phyloP scores from a whole-genome alignment of 2,797 vertebrate genomes.

The Tolypeutes matacus region DNA sequence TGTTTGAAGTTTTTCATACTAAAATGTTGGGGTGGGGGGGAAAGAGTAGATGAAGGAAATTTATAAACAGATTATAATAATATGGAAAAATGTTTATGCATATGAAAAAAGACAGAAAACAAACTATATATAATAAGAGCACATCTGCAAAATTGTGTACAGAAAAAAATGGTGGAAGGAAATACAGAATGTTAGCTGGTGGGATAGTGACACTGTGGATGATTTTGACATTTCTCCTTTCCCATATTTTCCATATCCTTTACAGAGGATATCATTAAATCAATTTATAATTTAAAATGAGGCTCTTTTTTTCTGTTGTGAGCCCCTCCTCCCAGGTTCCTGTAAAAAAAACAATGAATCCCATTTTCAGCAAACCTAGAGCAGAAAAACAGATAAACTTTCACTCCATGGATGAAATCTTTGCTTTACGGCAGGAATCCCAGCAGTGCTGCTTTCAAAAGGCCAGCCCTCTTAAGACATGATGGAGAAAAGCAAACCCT shows the following conservation, averaged over 20 bases:
- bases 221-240: background rate
- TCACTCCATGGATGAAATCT: background rate
- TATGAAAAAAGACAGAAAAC: background rate
- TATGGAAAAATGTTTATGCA: background rate
- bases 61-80: slow-evolving; percentile 1
- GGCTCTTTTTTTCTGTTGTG: background rate
- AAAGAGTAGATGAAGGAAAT: background rate
- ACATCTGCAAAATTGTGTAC: background rate
- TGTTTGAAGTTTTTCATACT: background rate
- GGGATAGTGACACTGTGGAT: background rate
- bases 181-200: too few species aligned
- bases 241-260: background rate
- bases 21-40: background rate
- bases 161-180: background rate
- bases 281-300: background rate
- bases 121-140: background rate
- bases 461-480: background rate
- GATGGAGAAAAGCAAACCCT: background rate
- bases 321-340: background rate
- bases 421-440: background rate
- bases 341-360: background rate
- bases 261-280: background rate
- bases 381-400: background rate
- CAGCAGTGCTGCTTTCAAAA: background rate
- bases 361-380: background rate